phyloP scores from a whole-genome alignment of 1,140 invertebrate genomes.

The Pseudomyrmex pallidus region DNA sequence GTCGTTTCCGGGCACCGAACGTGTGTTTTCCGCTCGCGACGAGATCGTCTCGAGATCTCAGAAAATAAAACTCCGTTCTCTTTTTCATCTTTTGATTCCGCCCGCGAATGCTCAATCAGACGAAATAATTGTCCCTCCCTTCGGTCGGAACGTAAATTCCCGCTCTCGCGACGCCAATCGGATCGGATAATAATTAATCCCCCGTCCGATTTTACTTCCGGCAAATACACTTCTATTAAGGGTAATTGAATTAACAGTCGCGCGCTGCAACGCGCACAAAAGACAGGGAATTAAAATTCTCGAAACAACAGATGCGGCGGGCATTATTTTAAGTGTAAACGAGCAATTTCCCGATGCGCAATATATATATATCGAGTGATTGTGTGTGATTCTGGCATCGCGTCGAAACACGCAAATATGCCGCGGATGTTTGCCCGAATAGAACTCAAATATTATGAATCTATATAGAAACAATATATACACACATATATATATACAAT shows the following conservation, averaged over 20 bases:
- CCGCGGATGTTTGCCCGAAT: constrained; percentile 16
- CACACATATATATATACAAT: no score
- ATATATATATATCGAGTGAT: neutral
- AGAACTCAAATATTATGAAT: constrained; percentile 46
- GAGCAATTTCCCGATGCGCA: neutral
- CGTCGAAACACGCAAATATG: constrained; percentile 7
- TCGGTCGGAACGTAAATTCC: no score
- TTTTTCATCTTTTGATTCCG: constrained; percentile 1
- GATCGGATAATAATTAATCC: no score
- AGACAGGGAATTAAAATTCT: neutral
- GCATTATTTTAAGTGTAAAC: constrained; percentile 8
- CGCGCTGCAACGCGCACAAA: neutral
- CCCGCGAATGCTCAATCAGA: neutral
- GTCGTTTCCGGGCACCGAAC: no score
- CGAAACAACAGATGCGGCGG: neutral
- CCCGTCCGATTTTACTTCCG: no score
- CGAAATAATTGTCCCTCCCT: constrained; percentile 15
- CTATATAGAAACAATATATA: neutral
- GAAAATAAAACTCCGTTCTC: constrained; percentile 8
- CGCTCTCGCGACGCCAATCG: no score
- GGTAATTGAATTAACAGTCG: neutral
- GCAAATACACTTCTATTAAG: neutral
- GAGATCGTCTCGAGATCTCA: constrained; percentile 27
- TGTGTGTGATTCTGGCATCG: neutral
- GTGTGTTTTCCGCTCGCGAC: neutral